Conservation (phyloP, 2,888 invertebrate species). For the Lacanobia wlatinum region DNA sequence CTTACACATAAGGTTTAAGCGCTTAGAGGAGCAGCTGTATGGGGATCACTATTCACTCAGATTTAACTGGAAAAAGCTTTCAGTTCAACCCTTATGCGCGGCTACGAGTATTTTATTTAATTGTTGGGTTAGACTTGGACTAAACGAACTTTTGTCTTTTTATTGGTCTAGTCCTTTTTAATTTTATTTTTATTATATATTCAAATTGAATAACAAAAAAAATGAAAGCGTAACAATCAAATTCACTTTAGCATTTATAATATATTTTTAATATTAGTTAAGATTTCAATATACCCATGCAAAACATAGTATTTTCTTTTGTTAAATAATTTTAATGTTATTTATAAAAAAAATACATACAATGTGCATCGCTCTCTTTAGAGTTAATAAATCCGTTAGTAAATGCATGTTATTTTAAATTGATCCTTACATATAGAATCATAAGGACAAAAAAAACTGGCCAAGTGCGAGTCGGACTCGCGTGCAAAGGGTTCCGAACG, state of each 20-base stretch:
- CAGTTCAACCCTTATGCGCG: conserved; percentile 18
- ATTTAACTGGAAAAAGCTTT: conserved; percentile 56
- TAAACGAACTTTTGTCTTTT: background rate
- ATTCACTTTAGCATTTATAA: background rate
- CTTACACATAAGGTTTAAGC: conserved; percentile 21
- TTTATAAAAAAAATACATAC: too few species aligned
- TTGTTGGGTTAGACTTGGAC: conserved; percentile 3
- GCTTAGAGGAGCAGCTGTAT: conserved; percentile 2
- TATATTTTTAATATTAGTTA: background rate
- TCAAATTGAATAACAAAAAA: too few species aligned
- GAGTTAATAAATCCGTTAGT: conserved; percentile 24
- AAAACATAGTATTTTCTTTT: too few species aligned
- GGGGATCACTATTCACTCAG: conserved; percentile 16
- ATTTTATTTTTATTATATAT: too few species aligned
- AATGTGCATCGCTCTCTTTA: conserved; percentile 6
- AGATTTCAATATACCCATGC: too few species aligned
- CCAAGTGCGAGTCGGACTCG: too few species aligned
- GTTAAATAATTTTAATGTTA: too few species aligned
- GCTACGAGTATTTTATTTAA: conserved; percentile 37
- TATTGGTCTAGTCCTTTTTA: background rate
- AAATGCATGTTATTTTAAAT: conserved; percentile 1
- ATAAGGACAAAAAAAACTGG: too few species aligned
- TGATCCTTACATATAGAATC: background rate
- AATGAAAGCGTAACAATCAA: too few species aligned
- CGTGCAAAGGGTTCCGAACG: too few species aligned